A percentile compares a stretch with the other conserved stretches of the same genome.
Evolutionary conservation across 2,113 vertebrate genomes (phyloP).

Genomic region (Triplophysa dalaica): DNA sequence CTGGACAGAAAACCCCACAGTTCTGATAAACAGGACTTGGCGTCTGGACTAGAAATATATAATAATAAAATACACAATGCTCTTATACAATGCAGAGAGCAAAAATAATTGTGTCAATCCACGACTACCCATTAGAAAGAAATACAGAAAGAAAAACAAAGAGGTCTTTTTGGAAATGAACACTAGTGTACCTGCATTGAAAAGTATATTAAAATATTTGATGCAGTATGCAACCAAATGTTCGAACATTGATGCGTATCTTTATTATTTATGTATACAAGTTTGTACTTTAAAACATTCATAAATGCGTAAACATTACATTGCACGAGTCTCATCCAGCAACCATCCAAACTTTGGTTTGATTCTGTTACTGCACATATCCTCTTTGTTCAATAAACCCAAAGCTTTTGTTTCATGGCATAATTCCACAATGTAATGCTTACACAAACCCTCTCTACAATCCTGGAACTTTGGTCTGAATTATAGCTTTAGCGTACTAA

Average conservation of each 20-base stretch:
- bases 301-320: too few species aligned
- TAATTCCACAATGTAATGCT: constrained; percentile 29
- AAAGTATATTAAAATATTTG: too few species aligned
- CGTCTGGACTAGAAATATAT: neutral
- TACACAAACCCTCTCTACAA: constrained; percentile 11
- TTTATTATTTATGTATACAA: too few species aligned
- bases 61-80: neutral
- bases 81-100: neutral
- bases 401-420: constrained; percentile 23
- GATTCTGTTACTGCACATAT: neutral
- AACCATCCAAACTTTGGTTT: neutral
- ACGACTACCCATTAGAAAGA: too few species aligned
- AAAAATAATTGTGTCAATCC: too few species aligned
- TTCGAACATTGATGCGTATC: too few species aligned
- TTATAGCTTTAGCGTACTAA: constrained; percentile 30
- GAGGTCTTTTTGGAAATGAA: too few species aligned
- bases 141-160: too few species aligned
- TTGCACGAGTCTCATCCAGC: neutral
- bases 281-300: too few species aligned
- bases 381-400: neutral
- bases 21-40: neutral
- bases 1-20: neutral
- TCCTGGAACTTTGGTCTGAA: constrained; percentile 44
- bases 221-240: too few species aligned
- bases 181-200: too few species aligned